Evolutionary conservation across 2,113 vertebrate species (phyloP).

Genomic region (Pteronura brasiliensis): DNA sequence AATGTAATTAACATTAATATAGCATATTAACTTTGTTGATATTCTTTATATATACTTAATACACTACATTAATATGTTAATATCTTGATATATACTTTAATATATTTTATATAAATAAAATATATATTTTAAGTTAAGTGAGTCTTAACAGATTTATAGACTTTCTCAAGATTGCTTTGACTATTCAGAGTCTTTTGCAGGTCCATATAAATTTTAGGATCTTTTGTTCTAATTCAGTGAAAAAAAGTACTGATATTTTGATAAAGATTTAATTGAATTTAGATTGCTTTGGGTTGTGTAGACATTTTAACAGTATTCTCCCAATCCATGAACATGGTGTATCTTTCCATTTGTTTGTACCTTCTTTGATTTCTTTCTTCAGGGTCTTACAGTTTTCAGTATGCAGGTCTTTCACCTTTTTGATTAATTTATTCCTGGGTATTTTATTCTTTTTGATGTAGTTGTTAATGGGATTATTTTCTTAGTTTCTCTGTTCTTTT

Average conservation of each 20-base stretch:
- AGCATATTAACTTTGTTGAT: too few relatives aligned
- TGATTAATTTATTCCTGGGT: background rate
- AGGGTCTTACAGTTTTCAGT: background rate
- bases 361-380: background rate
- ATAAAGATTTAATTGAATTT: background rate
- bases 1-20: too few relatives aligned
- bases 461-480: background rate
- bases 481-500: background rate
- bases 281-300: background rate
- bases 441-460: background rate
- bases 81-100: too few relatives aligned
- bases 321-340: background rate
- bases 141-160: conserved; percentile 15
- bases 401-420: background rate
- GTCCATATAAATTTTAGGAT: background rate
- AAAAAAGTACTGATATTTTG: background rate
- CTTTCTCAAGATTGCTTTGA: background rate
- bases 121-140: background rate
- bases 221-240: background rate
- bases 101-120: background rate
- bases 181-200: background rate
- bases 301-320: background rate
- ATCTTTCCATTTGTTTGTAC: background rate
- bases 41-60: too few relatives aligned
- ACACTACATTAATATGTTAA: too few relatives aligned